Conservation (phyloP, 2,113 vertebrate species). For the Sturnira hondurensis region DNA sequence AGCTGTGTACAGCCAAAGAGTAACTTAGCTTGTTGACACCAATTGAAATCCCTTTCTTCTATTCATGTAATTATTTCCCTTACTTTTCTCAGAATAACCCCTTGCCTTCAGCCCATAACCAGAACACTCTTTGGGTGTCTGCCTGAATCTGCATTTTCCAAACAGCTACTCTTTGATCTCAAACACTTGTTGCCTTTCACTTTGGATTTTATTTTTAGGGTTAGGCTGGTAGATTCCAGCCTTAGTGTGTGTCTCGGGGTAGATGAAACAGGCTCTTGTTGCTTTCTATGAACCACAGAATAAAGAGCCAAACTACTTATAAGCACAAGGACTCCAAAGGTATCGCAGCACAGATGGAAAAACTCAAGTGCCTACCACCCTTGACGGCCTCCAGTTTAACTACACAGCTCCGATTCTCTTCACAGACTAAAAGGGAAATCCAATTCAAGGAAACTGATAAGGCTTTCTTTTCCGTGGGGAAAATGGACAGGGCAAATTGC, state of each 20-base stretch:
- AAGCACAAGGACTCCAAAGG: slow-evolving; percentile 19
- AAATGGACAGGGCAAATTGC: not conserved
- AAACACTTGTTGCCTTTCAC: not conserved
- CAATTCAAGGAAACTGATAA: slow-evolving; percentile 5
- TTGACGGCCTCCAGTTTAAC: slow-evolving; percentile 2
- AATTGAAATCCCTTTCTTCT: not conserved
- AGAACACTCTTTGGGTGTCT: not conserved
- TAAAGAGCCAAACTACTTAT: slow-evolving; percentile 3
- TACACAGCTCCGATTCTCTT: not conserved
- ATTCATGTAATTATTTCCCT: not conserved
- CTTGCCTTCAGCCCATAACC: not conserved
- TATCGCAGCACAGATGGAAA: slow-evolving; percentile 16
- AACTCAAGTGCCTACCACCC: not conserved
- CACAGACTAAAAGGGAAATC: slow-evolving; percentile 36
- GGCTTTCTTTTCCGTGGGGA: slow-evolving; percentile 38
- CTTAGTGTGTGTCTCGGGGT: not conserved
- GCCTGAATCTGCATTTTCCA: not conserved
- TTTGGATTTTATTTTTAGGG: not conserved
- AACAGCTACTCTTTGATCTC: not conserved
- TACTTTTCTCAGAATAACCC: not conserved
- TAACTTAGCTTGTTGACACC: not conserved
- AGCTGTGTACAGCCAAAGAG: not conserved
- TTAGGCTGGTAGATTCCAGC: not conserved
- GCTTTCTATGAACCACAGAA: not conserved
- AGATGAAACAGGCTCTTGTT: slow-evolving; percentile 3